Percentiles rank a stretch among this genome's conserved stretches.
phyloP scores from a whole-genome alignment of 1,140 invertebrate species.

The Oncopeltus fasciatus region DNA sequence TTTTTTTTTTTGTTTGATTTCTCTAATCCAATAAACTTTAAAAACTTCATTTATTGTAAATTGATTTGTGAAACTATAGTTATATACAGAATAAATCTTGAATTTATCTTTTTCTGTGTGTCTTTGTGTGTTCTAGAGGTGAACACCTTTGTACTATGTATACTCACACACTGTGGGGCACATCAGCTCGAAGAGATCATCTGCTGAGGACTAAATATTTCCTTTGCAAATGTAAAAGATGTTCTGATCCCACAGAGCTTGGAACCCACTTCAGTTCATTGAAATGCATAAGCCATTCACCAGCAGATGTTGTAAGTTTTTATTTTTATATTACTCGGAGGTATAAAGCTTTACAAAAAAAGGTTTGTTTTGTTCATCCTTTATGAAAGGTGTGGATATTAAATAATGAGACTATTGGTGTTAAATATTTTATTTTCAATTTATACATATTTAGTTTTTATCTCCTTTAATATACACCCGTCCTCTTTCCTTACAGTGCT shows the following conservation, averaged over 20 bases:
- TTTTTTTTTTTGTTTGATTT: too few relatives aligned
- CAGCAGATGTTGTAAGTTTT: constrained; percentile 15
- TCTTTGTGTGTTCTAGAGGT: constrained; percentile 34
- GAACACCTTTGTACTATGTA: constrained; percentile 66
- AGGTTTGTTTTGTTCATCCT: too few relatives aligned
- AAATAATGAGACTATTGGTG: too few relatives aligned
- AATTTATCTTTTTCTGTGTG: too few relatives aligned
- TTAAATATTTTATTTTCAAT: background rate
- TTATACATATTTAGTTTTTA: too few relatives aligned
- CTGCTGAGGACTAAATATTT: constrained; percentile 70
- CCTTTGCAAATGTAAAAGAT: constrained; percentile 53
- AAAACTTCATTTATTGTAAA: too few relatives aligned
- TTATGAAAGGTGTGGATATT: too few relatives aligned
- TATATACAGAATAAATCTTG: too few relatives aligned
- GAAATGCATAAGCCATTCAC: constrained; percentile 35
- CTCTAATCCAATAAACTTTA: too few relatives aligned
- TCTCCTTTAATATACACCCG: too few relatives aligned
- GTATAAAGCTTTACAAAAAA: background rate
- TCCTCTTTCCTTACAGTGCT: too few relatives aligned
- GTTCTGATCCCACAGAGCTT: constrained; percentile 60
- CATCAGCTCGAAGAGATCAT: constrained; percentile 59
- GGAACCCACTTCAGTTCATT: constrained; percentile 59
- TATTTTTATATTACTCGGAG: background rate
- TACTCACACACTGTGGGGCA: constrained; percentile 72
- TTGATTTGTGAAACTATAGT: too few relatives aligned